phyloP scores from a whole-genome alignment of 2,888 invertebrate species.

The Trypoxylon attenuatum region DNA sequence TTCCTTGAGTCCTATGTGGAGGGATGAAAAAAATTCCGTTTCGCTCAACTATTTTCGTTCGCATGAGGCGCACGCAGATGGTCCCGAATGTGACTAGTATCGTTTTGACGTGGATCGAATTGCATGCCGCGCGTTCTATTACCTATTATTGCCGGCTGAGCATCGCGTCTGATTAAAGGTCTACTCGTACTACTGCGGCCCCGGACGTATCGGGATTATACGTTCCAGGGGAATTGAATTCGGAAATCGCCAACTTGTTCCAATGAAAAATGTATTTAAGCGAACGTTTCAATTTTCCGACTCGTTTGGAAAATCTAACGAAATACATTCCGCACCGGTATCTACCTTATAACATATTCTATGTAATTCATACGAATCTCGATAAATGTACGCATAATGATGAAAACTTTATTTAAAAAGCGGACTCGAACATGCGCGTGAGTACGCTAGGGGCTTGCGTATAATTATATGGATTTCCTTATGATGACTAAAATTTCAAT shows the following conservation, averaged over 20 bases:
- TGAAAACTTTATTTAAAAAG: no score
- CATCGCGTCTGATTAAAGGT: background rate
- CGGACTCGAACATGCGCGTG: no score
- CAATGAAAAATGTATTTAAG: background rate
- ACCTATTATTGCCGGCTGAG: background rate
- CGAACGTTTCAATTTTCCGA: background rate
- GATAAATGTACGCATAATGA: no score
- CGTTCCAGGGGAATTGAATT: background rate
- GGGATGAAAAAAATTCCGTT: slow-evolving; percentile 30
- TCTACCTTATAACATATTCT: no score
- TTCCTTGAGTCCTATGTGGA: no score
- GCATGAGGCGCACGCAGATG: no score
- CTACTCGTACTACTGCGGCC: background rate
- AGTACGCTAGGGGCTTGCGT: no score
- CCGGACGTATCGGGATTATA: background rate
- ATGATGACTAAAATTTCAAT: no score
- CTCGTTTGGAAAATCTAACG: no score
- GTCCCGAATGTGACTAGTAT: background rate
- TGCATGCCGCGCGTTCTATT: background rate
- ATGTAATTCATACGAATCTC: no score
- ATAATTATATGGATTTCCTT: no score
- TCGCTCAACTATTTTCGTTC: background rate
- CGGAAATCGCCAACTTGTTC: background rate
- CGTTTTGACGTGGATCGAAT: background rate
- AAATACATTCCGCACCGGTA: no score